Conservation (phyloP, 2,888 invertebrate genomes). For the Rutpela maculata region DNA sequence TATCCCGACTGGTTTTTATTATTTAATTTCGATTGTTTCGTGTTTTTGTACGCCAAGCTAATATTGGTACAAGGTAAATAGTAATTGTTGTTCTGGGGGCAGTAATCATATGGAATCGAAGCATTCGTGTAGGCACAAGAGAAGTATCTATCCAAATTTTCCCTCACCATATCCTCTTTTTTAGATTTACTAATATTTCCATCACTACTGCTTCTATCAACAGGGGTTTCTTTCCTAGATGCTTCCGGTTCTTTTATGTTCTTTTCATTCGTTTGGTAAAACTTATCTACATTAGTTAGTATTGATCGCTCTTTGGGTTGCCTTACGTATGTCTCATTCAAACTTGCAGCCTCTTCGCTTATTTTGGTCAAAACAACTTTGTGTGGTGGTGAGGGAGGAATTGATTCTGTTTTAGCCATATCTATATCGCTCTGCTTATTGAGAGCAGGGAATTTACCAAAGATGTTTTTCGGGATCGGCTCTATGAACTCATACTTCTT, state of each 20-base stretch:
- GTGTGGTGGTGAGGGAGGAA: background rate
- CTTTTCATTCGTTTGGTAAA: conserved; percentile 2
- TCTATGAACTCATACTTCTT: conserved; percentile 42
- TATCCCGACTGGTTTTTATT: background rate
- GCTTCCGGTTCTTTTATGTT: conserved; percentile 20
- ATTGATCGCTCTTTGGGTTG: conserved; percentile 47
- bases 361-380: conserved; percentile 28
- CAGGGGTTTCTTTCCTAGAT: conserved; percentile 16
- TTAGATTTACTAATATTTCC: background rate
- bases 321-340: conserved; percentile 5
- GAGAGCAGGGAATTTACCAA: conserved; percentile 20
- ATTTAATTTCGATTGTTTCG: conserved; percentile 25
- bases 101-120: conserved; percentile 46
- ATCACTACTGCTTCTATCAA: conserved; percentile 21
- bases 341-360: conserved; percentile 34
- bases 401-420: conserved; percentile 28
- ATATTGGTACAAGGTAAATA: conserved; percentile 50
- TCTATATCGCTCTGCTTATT: conserved; percentile 17
- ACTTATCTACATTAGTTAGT: conserved; percentile 46
- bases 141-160: conserved; percentile 48
- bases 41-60: conserved; percentile 50
- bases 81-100: conserved; percentile 45
- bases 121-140: conserved; percentile 41
- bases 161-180: conserved; percentile 43
- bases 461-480: conserved; percentile 34